Percentiles rank a stretch among this genome's conserved stretches.
Conservation (phyloP, 1,140 invertebrate genomes). For the Cyclina sinensis region DNA sequence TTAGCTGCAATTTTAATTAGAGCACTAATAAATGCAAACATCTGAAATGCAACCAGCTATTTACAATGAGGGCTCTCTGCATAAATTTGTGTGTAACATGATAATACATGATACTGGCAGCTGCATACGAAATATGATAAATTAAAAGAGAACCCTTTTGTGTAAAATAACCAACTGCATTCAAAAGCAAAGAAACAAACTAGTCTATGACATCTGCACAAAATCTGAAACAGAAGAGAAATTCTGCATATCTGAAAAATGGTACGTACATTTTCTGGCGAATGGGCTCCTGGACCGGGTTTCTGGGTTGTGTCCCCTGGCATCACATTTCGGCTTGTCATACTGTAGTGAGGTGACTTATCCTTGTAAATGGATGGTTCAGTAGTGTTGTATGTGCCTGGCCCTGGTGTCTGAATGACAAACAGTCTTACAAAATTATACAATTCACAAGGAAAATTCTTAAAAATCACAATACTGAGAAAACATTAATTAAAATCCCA, state of each 20-base stretch:
- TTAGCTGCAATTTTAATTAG: neutral
- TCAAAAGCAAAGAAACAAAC: neutral
- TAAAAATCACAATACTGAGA: no score
- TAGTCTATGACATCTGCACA: neutral
- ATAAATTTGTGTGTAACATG: no score
- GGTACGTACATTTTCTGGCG: slow-evolving; percentile 94
- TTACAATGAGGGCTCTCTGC: neutral
- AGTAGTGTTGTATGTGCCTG: slow-evolving; percentile 87
- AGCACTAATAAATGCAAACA: neutral
- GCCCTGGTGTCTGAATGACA: slow-evolving; percentile 86
- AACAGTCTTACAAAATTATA: no score
- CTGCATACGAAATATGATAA: no score
- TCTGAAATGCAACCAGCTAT: neutral
- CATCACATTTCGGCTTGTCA: slow-evolving; percentile 92
- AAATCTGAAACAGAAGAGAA: neutral
- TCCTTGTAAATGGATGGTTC: slow-evolving; percentile 90
- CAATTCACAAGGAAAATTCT: no score
- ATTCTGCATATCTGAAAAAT: neutral
- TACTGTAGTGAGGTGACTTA: slow-evolving; percentile 93
- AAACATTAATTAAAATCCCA: no score
- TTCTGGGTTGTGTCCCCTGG: slow-evolving; percentile 92
- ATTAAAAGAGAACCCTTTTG: neutral
- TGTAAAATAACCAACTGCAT: neutral
- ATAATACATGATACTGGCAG: no score
- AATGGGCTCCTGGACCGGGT: slow-evolving; percentile 96